Evolutionary conservation across 2,888 invertebrate genomes (phyloP).

Genomic region (Apamea sordens): DNA sequence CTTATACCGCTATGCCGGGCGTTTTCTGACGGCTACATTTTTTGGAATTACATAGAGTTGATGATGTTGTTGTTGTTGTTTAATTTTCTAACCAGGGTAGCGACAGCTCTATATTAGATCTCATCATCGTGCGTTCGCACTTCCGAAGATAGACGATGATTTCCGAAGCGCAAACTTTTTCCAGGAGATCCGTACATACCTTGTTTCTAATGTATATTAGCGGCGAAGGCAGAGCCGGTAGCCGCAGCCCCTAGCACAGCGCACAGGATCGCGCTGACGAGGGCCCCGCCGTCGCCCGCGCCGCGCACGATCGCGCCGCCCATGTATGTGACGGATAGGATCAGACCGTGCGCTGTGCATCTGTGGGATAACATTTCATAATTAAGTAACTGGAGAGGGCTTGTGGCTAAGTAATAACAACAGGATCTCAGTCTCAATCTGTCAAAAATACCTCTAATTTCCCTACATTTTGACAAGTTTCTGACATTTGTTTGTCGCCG

Average conservation of each 20-base stretch:
- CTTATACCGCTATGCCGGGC: no score
- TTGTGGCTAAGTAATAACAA: no score
- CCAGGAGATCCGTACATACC: conserved; percentile 8
- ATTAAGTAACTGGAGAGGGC: background rate
- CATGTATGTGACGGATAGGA: conserved; percentile 88
- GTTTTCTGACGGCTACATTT: background rate
- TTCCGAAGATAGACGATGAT: conserved; percentile 3
- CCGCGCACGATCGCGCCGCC: conserved; percentile 87
- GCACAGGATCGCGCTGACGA: conserved; percentile 59
- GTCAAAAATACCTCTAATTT: no score
- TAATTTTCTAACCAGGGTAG: background rate
- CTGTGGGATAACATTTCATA: conserved; percentile 71
- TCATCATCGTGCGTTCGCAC: background rate
- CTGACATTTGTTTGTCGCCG: no score
- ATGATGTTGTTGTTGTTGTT: no score
- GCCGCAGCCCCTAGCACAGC: conserved; percentile 70
- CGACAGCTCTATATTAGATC: background rate
- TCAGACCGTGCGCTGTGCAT: conserved; percentile 90
- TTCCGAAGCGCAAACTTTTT: background rate
- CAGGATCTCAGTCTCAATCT: no score
- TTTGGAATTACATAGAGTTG: background rate
- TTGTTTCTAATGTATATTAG: conserved; percentile 48
- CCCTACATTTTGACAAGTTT: no score
- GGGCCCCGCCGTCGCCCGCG: conserved; percentile 74
- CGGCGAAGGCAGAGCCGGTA: conserved; percentile 60